Evolutionary conservation across 1,140 invertebrate genomes (phyloP).

Genomic region (Hypothenemus hampei): DNA sequence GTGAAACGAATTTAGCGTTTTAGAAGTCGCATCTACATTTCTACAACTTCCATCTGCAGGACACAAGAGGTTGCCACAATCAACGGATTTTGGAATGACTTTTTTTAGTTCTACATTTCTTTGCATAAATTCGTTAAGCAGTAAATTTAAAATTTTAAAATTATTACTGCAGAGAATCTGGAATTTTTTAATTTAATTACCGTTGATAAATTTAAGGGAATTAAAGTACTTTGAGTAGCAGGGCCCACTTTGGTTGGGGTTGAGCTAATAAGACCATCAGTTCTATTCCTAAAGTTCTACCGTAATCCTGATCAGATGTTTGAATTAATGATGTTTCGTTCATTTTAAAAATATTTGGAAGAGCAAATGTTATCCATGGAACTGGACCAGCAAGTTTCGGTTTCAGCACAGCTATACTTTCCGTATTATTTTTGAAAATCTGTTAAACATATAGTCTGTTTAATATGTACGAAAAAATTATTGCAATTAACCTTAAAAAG

Average conservation of each 20-base stretch:
- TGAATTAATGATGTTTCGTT: constrained; percentile 47
- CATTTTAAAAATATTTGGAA: constrained; percentile 56
- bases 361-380: constrained; percentile 62
- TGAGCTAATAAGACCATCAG: constrained; percentile 66
- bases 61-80: constrained; percentile 63
- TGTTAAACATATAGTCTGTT: constrained; percentile 32
- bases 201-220: constrained; percentile 17
- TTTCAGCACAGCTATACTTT: constrained; percentile 51
- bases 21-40: constrained; percentile 32
- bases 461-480: not conserved
- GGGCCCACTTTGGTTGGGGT: constrained; percentile 68
- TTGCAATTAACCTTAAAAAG: constrained; percentile 61
- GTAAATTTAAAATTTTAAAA: constrained; percentile 47
- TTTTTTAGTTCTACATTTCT: constrained; percentile 32
- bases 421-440: constrained; percentile 55
- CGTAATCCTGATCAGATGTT: constrained; percentile 49
- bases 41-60: constrained; percentile 46
- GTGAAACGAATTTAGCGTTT: constrained; percentile 45
- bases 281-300: constrained; percentile 60
- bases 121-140: constrained; percentile 37
- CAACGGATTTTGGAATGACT: constrained; percentile 29
- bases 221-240: constrained; percentile 58
- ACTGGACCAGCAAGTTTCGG: constrained; percentile 49
- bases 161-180: constrained; percentile 63
- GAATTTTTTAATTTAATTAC: constrained; percentile 8